These are phyloP conservation scores for Psilopsiagon aurifrons DNA, from an alignment of 2,113 vertebrate species.

Conservation along the genomic window DNA sequence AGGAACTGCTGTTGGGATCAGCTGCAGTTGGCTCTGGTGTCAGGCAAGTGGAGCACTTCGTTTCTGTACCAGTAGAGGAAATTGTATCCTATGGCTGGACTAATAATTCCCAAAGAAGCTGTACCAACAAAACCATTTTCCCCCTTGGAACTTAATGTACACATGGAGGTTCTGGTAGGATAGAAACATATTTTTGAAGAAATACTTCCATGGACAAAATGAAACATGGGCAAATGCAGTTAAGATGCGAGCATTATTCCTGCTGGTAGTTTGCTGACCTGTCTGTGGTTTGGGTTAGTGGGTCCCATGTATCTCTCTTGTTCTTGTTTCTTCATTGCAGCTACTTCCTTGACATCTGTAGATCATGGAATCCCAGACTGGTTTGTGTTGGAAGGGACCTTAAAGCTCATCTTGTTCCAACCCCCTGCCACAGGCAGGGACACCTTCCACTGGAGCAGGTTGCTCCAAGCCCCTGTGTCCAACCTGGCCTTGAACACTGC, in stretches of 20 bases:
- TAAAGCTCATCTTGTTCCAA: background rate
- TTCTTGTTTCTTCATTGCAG: background rate
- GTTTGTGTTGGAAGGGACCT: background rate
- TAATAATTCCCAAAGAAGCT: background rate
- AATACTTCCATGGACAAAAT: background rate
- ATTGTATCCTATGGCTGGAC: background rate
- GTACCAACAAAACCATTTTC: background rate
- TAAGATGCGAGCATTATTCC: background rate
- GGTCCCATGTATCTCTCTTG: background rate
- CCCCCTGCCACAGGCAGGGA: background rate
- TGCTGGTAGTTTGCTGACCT: background rate
- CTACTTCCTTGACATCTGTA: background rate
- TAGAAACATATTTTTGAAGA: background rate
- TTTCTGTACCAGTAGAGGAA: background rate
- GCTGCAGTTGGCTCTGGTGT: background rate
- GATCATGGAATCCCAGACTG: background rate
- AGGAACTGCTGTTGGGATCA: background rate
- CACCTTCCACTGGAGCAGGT: background rate
- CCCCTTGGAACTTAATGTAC: background rate
- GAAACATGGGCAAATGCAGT: background rate
- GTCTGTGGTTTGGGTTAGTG: background rate
- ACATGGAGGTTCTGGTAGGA: background rate
- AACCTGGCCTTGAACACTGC: background rate
- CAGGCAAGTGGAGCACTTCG: background rate
- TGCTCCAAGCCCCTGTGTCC: background rate